A percentile compares a stretch with the other conserved stretches of the same genome.
phyloP scores from a whole-genome alignment of 2,888 invertebrate genomes.

The Xanthorhoe designata region DNA sequence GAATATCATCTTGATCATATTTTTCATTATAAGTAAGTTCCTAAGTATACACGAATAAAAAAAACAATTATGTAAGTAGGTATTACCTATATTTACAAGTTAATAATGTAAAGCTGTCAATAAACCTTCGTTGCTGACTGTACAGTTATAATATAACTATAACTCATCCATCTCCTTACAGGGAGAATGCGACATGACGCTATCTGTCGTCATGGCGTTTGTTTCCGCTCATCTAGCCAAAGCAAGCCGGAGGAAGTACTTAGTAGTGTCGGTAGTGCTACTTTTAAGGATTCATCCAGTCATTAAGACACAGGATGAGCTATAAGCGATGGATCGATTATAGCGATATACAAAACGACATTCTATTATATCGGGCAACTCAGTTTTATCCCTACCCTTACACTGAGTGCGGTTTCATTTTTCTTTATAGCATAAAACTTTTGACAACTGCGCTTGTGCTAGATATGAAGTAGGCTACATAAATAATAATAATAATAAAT shows the following conservation, averaged over 20 bases:
- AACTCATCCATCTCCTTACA: conserved; percentile 16
- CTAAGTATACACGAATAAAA: too few relatives aligned
- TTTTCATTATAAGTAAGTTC: too few relatives aligned
- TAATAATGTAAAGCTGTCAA: too few relatives aligned
- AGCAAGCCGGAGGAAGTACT: conserved; percentile 30
- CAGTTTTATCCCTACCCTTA: too few relatives aligned
- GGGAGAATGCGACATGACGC: conserved; percentile 29
- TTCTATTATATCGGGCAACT: too few relatives aligned
- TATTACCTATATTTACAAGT: background rate
- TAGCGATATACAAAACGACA: background rate
- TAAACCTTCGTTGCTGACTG: background rate
- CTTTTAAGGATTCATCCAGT: conserved; percentile 18
- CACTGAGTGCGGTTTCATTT: too few relatives aligned
- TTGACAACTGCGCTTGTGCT: too few relatives aligned
- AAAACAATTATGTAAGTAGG: background rate
- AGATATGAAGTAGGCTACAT: too few relatives aligned
- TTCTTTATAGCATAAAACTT: too few relatives aligned
- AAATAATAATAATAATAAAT: too few relatives aligned
- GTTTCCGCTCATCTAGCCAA: conserved; percentile 39
- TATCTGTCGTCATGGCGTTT: conserved; percentile 28
- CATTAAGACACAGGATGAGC: conserved; percentile 9
- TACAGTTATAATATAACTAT: background rate
- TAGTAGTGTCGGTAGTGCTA: conserved; percentile 17
- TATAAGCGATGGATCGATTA: too few relatives aligned
- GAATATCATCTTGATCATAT: too few relatives aligned